phyloP scores from a whole-genome alignment of 2,797 vertebrate genomes.

The Cuniculus paca region DNA sequence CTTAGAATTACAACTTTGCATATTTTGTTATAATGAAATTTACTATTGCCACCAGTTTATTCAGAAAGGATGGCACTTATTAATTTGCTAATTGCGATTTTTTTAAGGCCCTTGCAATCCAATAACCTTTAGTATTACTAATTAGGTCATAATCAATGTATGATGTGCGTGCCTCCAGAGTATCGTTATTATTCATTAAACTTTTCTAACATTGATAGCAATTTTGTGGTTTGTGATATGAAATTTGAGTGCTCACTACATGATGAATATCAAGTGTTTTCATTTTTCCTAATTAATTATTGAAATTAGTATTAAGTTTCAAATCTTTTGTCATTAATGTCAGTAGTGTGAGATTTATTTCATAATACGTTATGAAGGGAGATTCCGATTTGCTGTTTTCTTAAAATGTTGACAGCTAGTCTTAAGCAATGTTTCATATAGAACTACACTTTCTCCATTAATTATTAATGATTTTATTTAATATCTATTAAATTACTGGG shows the following conservation, averaged over 20 bases:
- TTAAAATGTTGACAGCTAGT: conserved; percentile 20
- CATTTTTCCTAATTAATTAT: background rate
- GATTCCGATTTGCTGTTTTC: background rate
- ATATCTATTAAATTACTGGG: background rate
- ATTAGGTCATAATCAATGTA: background rate
- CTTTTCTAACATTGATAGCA: conserved; percentile 6
- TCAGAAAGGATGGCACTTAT: conserved; percentile 68
- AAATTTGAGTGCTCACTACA: background rate
- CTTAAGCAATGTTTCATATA: background rate
- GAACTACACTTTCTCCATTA: background rate
- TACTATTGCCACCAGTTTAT: conserved; percentile 79
- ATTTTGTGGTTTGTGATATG: background rate
- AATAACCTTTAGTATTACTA: conserved; percentile 73
- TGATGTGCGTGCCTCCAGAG: background rate
- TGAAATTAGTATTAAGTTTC: background rate
- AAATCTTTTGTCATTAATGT: background rate
- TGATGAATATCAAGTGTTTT: background rate
- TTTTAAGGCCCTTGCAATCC: conserved; percentile 65
- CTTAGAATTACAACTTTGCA: conserved; percentile 61
- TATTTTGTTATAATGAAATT: conserved; percentile 78
- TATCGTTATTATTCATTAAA: background rate
- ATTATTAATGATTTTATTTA: background rate
- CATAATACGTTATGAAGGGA: background rate
- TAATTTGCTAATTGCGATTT: conserved; percentile 75
- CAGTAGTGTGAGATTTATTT: background rate